These are phyloP conservation scores for Galerucella pusilla DNA, from an alignment of 2,888 invertebrate species.

Conservation along the genomic window DNA sequence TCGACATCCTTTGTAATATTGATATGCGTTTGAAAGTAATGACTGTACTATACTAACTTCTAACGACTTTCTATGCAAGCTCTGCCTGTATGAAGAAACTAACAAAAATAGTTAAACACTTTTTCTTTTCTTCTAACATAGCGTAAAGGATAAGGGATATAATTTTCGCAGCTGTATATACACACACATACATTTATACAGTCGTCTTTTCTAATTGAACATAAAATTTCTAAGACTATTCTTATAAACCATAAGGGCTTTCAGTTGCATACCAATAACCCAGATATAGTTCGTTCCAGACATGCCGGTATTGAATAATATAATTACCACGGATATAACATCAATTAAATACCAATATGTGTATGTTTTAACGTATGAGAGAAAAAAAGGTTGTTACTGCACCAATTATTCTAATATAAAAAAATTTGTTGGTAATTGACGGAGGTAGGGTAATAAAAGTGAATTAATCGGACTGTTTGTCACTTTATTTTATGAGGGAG, in stretches of 20 bases:
- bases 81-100: conserved; percentile 23
- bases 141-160: conserved; percentile 30
- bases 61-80: conserved; percentile 15
- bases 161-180: conserved; percentile 30
- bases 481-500: background rate
- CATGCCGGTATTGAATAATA: conserved; percentile 38
- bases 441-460: conserved; percentile 19
- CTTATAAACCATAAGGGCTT: conserved; percentile 36
- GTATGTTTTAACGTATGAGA: conserved; percentile 9
- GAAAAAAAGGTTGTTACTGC: conserved; percentile 6
- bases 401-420: conserved; percentile 14
- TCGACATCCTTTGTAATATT: background rate
- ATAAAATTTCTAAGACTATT: conserved; percentile 34
- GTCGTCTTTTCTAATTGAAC: conserved; percentile 25
- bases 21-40: background rate
- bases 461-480: conserved; percentile 19
- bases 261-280: conserved; percentile 39
- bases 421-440: conserved; percentile 31
- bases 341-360: conserved; percentile 35
- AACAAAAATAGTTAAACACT: conserved; percentile 22
- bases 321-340: conserved; percentile 30
- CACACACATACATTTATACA: too few species aligned
- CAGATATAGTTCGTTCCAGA: conserved; percentile 31
- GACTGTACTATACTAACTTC: conserved; percentile 20
- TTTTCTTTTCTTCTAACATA: conserved; percentile 23